Evolutionary conservation across 53 echinoderm and acorn worm genomes (phyloP), one percentile per base, ranked within the genome.

Genomic region (Zoroaster sp.): DNA sequence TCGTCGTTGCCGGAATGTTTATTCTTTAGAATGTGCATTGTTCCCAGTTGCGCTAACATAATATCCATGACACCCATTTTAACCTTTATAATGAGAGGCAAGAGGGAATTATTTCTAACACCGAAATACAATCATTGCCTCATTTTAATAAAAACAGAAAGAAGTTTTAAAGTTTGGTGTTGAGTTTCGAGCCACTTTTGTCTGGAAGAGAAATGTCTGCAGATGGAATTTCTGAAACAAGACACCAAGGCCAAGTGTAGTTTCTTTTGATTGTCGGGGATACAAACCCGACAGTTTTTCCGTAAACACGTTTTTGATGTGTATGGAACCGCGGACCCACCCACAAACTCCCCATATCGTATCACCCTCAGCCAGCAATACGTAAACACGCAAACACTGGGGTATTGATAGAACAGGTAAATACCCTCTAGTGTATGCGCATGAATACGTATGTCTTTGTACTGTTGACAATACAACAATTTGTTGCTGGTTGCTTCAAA

Each of bases 181-280:
- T 42, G 36, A 51, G 40, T 49, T 85, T 66, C 41, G 5, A 18
- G 17, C 79, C 40, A 21, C 79, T 69, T 83, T 83, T 71, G 72
- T 85, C 69, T 28, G n/a, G 44, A 71, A 23, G 7, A 54, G 46
- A 71, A 85, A 85, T 70, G 69, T 45, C 45, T 40, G 14, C 25
- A 34, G 72, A 69, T 85, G 70, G 49, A 20, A 49, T 85, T 85
- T 70, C 85, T 20, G 85, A 71, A 85, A 85, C 71, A 21, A 21
- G 34, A 85, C 72, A 37, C 85, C 49, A 40, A 11, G 85, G 85
- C 85, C 85, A 85, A 85, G 85, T 28, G 34, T 45, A 85, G 51
- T 21, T 23, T 43, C 52, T n/a, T 71, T 71, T 71, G 71, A 85
- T 85, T 85, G 85, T 85, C 72, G 85, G 35, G 85, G 71, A 44